Percentiles rank a stretch among this genome's conserved stretches.
phyloP scores from a whole-genome alignment of 2,113 vertebrate genomes.

The Alosa alosa region DNA sequence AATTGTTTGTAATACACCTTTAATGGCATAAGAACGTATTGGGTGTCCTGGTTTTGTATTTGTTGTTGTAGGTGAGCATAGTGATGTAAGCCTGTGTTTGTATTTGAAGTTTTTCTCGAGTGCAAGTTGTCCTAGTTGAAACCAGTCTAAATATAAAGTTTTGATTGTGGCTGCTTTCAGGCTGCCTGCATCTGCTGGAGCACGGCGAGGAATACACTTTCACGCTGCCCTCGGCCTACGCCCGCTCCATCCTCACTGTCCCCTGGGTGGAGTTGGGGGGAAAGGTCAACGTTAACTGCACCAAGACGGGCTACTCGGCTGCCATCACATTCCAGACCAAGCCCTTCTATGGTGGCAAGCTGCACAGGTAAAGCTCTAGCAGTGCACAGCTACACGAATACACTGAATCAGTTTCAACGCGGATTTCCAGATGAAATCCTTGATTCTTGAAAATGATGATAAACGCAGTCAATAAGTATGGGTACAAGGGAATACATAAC shows the following conservation, averaged over 20 bases:
- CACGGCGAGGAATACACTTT: constrained; percentile 94
- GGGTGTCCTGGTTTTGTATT: no score
- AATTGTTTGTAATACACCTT: not conserved
- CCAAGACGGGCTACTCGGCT: constrained; percentile 90
- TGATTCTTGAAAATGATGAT: no score
- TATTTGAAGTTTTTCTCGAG: not conserved
- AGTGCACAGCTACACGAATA: not conserved
- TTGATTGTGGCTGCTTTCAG: constrained; percentile 58
- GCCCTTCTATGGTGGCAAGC: constrained; percentile 94
- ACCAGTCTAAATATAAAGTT: not conserved
- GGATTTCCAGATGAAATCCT: no score
- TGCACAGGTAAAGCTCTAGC: constrained; percentile 82
- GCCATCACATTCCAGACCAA: constrained; percentile 98
- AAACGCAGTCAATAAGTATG: no score
- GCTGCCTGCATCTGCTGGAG: constrained; percentile 85
- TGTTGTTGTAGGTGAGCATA: not conserved
- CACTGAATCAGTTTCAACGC: no score
- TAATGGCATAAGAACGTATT: not conserved
- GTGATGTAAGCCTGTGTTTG: not conserved
- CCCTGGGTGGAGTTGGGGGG: constrained; percentile 98
- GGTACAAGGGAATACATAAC: no score
- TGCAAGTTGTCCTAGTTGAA: not conserved
- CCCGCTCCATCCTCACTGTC: constrained; percentile 96
- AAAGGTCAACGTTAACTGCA: constrained; percentile 90
- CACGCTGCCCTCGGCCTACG: constrained; percentile 91